Base-by-base conservation (phyloP, 92 coral and sea anemone species). In the Zoanthus gigantus region DNA sequence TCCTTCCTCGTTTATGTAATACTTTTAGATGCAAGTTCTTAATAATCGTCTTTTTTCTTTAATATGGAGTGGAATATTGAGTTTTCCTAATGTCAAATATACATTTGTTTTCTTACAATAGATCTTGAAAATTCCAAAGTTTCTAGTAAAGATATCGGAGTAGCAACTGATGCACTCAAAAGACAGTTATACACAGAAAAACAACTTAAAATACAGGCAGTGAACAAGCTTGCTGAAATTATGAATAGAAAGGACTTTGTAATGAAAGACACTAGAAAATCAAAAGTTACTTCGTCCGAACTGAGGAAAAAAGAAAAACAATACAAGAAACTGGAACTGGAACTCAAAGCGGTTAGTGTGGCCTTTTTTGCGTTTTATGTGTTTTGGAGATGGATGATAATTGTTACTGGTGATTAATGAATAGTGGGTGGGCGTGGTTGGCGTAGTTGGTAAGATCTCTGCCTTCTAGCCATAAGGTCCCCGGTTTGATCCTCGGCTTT, bases 171-270 rank as follows among this genome's bases (percentile, higher is more conserved):
- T 45, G 77, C 82, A 48, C 89, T 95, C 29, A 87, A 91, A 72
- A 95, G 92, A 87, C 96, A 95, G 37, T 79, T 97, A 52, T 69
- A 60, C 46, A 80, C 85, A 7, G 99, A 97, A 58, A 95, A 69
- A 89, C 71, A 91, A 52, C 73, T 95, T 76, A 97, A 95, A 77
- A 94, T 78, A 53, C 98, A 97, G 79, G 99, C 99, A 18, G 96
- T 97, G 16, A 97, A 97, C 83, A 97, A 97, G 86, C 94, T 97
- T 76, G 99, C 99, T 0, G 99, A 97, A 90, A 94, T 97, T 72
- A 95, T 97, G 99, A 86, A 87, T 88, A 94, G 99, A 78, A 97
- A 92, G 83, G 99, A 95, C 88, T 84, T 89, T 65, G 71, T 83
- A 42, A 83, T 29, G 82, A 90, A 87, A 71, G 99, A 95, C 52